These are phyloP conservation scores for Augochlorella aurata DNA, from an alignment of 2,888 invertebrate genomes.

Conservation along the genomic window DNA sequence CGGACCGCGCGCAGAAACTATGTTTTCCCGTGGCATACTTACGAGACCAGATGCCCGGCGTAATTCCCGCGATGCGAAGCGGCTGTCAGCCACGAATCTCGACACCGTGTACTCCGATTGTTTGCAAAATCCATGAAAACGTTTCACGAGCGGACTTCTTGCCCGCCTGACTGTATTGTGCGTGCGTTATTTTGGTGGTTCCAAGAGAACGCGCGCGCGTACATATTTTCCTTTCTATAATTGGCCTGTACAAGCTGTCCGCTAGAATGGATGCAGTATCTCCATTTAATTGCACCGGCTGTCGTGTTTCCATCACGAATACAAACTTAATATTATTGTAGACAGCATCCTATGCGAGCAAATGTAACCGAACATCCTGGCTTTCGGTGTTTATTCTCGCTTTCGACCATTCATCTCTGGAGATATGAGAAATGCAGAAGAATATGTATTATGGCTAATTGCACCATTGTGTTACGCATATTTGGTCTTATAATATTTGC, in stretches of 20 bases:
- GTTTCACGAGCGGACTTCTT: not conserved
- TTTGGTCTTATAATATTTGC: not conserved
- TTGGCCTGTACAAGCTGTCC: not conserved
- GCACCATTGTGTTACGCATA: not conserved
- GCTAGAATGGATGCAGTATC: not conserved
- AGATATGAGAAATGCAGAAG: not conserved
- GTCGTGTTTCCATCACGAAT: not conserved
- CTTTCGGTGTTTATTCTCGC: not conserved
- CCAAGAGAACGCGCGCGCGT: not conserved
- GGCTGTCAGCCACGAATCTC: constrained; percentile 28
- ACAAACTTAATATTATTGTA: not conserved
- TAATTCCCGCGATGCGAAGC: constrained; percentile 28
- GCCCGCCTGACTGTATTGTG: not conserved
- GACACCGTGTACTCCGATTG: not conserved
- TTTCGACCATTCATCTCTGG: not conserved
- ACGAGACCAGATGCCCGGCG: constrained; percentile 18
- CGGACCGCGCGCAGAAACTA: constrained; percentile 11
- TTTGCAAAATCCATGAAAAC: constrained; percentile 15
- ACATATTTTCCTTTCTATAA: constrained; percentile 4
- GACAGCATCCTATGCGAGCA: not conserved
- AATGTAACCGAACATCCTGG: not conserved
- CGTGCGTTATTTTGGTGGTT: constrained; percentile 2
- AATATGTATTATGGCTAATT: not conserved
- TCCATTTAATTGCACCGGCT: not conserved
- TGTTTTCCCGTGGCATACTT: constrained; percentile 30